A percentile compares a stretch with the other conserved stretches of the same genome.
Conservation (phyloP, 92 coral and sea anemone species). For the Phenganax stokvisi region DNA sequence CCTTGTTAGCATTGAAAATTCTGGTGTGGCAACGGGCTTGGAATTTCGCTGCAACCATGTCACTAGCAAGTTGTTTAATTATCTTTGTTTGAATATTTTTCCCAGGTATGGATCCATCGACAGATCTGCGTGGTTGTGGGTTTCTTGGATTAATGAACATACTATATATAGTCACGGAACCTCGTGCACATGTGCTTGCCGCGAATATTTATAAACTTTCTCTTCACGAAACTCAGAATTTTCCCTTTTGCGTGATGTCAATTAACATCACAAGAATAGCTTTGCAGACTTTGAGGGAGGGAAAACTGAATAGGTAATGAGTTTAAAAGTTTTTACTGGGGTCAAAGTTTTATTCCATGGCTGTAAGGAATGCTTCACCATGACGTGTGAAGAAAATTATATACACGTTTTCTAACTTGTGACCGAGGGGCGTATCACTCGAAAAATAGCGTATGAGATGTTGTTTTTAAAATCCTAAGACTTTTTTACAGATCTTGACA, state of each 20-base stretch:
- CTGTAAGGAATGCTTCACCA: no score
- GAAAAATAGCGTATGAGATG: no score
- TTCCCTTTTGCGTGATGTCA: conserved; percentile 93
- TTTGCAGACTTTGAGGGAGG: conserved; percentile 83
- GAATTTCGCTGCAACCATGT: no score
- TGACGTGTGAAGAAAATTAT: no score
- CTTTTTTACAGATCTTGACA: no score
- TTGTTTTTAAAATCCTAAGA: no score
- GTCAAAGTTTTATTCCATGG: background rate
- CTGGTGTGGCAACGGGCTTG: no score
- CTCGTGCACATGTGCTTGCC: conserved; percentile 70
- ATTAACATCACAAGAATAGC: conserved; percentile 95
- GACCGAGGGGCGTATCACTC: no score
- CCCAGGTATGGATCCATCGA: conserved; percentile 87
- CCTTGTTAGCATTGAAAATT: no score
- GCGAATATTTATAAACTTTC: conserved; percentile 80
- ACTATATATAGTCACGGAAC: conserved; percentile 71
- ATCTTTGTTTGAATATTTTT: background rate
- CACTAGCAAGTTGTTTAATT: no score
- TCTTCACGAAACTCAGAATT: conserved; percentile 94
- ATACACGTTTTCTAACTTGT: no score
- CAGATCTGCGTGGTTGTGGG: conserved; percentile 96
- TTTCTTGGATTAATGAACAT: conserved; percentile 84
- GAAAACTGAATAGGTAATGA: conserved; percentile 70
- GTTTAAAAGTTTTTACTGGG: background rate